Evolutionary conservation across 92 coral and sea anemone species (phyloP), one percentile per base, ranked within the genome.

Genomic region (Zoanthus sociatus): DNA sequence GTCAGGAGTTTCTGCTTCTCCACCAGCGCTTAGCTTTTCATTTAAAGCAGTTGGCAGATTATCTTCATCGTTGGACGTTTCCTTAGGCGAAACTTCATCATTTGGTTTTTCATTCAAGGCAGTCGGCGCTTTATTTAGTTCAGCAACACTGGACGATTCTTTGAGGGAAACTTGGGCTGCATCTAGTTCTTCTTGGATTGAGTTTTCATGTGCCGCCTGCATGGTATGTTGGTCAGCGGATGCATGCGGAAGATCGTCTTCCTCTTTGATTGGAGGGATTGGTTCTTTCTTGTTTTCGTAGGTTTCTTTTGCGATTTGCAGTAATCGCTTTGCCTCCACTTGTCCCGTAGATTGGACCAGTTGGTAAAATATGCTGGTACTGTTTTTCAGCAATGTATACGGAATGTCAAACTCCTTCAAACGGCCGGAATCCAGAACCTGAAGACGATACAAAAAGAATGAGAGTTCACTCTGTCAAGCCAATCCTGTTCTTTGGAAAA

Each of bases 331-430:
- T 13, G 77, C 77, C 50, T 42, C 55, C 21, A 5, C 26, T 17
- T 44, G 77, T 14, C 55, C 55, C 0, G 77, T 73, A 17, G 44
- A 55, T 17, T 73, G 21, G n/a, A 73, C 77, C 56, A 73, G 77
- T 44, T 73, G 56, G 55, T 42, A 9, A 46, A 73, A 73, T 46
- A 73, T 42, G 50, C 77, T 73, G 77, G 53, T 73, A 3, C 30
- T 37, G 77, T 73, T 17, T 46, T 73, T 42, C 45, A 73, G 30
- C 26, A 73, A 37, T 5, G 55, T 73, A 17, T 73, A 73, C n/a
- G 77, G 77, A 15, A 20, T 20, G 21, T 73, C 77, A 45, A 73
- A 73, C 55, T 73, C 77, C 77, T 42, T 46, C 77, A 73, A 33
- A 17, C 54, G 26, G 16, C 77, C 77, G 11, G 51, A 26, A 20